Base-by-base conservation (phyloP, 1,140 invertebrate species). In the Drosophila ambigua region DNA sequence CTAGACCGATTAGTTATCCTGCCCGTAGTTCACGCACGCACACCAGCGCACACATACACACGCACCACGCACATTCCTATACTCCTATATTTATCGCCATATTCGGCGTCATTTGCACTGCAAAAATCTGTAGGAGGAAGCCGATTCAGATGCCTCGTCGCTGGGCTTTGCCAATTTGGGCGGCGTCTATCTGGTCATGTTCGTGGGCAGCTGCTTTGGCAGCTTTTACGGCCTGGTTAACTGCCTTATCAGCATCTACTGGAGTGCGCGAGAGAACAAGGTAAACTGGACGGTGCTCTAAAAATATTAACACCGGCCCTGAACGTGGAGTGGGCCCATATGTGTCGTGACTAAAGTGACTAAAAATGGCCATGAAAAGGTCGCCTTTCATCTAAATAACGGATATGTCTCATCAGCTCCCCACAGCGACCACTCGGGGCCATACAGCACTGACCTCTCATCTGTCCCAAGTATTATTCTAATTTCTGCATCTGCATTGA, bases 171-270 rank as follows among this genome's bases (percentile, higher is more conserved):
- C 97, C 75, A 98, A 98, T 91, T 96, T 98, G 92, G 95, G 98
- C 45, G 98, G 98, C 35, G 96, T 99, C 5, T 99, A 99, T 90
- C 96, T 99, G 13, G 97, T 99, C 6, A 93, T 99, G 16, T 94
- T 98, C 4, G 93, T 92, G 9, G 94, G 94, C 48, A 92, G 93
- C 74, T 76, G 92, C 6, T 83, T 94, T 39, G 93, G 85, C 83
- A 89, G 77, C 49, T 9, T 88, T 65, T 89, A 80, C 57, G 91
- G 91, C 5, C 61, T 92, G 64, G 67, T 91, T 71, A 88, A 91
- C 72, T 83, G 77, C 76, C 44, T 92, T 65, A 74, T 81, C 28
- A 69, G 74, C 75, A 54, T 87, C 63, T 89, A 72, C 46, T 75
- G 71, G 60, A 83, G 75, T 26, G 60, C 91, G 28, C 87, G 84